Evolutionary conservation across 2,797 vertebrate species (phyloP).

Genomic region (Cephalopachus bancanus): DNA sequence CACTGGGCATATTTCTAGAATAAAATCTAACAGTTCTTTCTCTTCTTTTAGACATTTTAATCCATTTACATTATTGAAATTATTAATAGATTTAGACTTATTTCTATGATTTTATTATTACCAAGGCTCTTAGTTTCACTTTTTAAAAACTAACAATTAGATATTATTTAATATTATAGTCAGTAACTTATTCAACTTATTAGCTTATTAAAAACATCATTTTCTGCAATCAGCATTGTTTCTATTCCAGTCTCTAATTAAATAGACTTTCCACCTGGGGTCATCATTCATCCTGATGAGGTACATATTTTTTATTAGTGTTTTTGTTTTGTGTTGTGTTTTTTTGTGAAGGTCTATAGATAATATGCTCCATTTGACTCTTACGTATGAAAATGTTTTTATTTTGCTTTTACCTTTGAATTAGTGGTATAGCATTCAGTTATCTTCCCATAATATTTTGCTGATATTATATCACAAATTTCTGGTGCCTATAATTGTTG

Average conservation of each 20-base stretch:
- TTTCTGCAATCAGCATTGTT: neutral
- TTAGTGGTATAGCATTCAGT: neutral
- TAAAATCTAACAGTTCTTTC: neutral
- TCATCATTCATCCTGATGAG: neutral
- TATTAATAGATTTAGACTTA: neutral
- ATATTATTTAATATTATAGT: neutral
- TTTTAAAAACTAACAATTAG: neutral
- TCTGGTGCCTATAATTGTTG: neutral
- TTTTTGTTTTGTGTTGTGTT: neutral
- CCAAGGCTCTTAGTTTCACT: neutral
- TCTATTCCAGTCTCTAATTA: neutral
- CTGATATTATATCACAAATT: neutral
- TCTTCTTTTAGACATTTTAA: neutral
- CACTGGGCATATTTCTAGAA: neutral
- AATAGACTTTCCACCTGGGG: neutral
- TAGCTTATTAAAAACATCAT: neutral
- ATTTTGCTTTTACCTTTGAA: neutral
- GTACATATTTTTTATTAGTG: neutral
- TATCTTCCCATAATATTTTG: neutral
- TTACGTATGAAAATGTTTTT: neutral
- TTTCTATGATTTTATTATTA: neutral
- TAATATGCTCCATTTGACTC: neutral
- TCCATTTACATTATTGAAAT: neutral
- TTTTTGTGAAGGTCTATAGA: neutral
- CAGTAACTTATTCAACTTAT: neutral